Evolutionary conservation across 2,113 vertebrate genomes (phyloP).

Genomic region (Psilopogon haemacephalus): DNA sequence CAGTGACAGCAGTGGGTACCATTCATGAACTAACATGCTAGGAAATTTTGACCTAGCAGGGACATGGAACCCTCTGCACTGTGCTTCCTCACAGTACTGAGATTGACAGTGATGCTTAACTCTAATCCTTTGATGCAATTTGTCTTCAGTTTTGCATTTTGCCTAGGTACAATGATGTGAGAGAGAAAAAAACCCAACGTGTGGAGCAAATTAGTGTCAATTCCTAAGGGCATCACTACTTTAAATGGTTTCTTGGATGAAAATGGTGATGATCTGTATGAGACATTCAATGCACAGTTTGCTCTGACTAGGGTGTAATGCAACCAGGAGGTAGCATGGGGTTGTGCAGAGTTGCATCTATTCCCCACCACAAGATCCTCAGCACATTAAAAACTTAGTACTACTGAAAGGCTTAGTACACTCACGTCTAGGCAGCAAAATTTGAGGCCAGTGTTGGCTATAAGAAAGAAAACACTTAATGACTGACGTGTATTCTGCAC

Average conservation of each 20-base stretch:
- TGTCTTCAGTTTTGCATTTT: background rate
- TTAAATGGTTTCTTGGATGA: background rate
- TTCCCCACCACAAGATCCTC: background rate
- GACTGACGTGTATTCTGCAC: background rate
- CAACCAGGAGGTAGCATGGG: background rate
- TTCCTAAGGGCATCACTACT: background rate
- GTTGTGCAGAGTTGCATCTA: background rate
- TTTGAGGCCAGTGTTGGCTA: background rate
- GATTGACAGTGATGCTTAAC: background rate
- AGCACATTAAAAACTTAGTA: background rate
- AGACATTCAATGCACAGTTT: background rate
- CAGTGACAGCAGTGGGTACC: background rate
- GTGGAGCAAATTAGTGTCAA: background rate
- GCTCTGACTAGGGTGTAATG: background rate
- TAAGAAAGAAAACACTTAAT: background rate
- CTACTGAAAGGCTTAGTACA: background rate
- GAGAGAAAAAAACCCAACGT: background rate
- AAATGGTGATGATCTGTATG: background rate
- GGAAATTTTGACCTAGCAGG: background rate
- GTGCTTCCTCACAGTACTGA: background rate
- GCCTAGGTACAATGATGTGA: background rate
- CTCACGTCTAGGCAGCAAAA: background rate
- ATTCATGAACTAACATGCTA: rapidly evolving
- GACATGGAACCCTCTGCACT: background rate
- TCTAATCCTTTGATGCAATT: background rate